Percentiles rank a stretch among this genome's conserved stretches.
These are phyloP conservation scores for Caligus rogercresseyi DNA, from an alignment of 1,140 invertebrate species.

Conservation along the genomic window DNA sequence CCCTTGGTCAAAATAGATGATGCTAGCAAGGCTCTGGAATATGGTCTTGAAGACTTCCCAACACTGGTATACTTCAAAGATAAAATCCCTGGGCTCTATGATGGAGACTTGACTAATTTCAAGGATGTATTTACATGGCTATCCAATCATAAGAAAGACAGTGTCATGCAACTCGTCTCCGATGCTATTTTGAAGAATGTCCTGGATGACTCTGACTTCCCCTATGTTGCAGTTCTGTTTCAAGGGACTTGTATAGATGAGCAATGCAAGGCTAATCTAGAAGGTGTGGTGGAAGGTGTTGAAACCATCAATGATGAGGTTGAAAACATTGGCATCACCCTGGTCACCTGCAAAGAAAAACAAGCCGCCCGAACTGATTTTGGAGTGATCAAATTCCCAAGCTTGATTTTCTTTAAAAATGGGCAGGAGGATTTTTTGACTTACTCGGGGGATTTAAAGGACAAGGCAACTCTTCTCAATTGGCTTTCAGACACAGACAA, in stretches of 20 bases:
- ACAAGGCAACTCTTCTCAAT: slow-evolving; percentile 31
- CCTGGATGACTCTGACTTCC: slow-evolving; percentile 67
- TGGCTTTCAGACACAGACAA: slow-evolving; percentile 81
- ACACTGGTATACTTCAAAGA: slow-evolving; percentile 32
- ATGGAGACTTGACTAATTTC: slow-evolving; percentile 2
- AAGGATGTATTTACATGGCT: slow-evolving; percentile 52
- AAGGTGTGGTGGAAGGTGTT: slow-evolving; percentile 65
- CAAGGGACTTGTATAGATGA: slow-evolving; percentile 51
- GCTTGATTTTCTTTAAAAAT: slow-evolving; percentile 68
- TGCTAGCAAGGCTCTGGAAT: slow-evolving; percentile 30
- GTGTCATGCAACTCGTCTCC: slow-evolving; percentile 79
- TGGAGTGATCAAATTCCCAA: slow-evolving; percentile 68
- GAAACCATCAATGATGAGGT: slow-evolving; percentile 85
- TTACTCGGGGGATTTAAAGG: not conserved
- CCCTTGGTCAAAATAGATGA: slow-evolving; percentile 57
- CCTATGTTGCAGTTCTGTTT: slow-evolving; percentile 77
- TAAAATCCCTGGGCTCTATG: slow-evolving; percentile 20
- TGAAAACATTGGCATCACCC: slow-evolving; percentile 78
- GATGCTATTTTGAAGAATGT: slow-evolving; percentile 49
- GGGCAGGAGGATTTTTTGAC: slow-evolving; percentile 32
- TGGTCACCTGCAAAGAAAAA: slow-evolving; percentile 78
- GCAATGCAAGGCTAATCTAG: slow-evolving; percentile 62
- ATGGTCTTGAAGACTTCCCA: slow-evolving; percentile 43
- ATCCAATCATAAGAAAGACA: slow-evolving; percentile 73
- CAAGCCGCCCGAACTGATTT: slow-evolving; percentile 65